Percentiles rank a stretch among this genome's conserved stretches.
Evolutionary conservation across 2,113 vertebrate species (phyloP).

Genomic region (Scalopus aquaticus): DNA sequence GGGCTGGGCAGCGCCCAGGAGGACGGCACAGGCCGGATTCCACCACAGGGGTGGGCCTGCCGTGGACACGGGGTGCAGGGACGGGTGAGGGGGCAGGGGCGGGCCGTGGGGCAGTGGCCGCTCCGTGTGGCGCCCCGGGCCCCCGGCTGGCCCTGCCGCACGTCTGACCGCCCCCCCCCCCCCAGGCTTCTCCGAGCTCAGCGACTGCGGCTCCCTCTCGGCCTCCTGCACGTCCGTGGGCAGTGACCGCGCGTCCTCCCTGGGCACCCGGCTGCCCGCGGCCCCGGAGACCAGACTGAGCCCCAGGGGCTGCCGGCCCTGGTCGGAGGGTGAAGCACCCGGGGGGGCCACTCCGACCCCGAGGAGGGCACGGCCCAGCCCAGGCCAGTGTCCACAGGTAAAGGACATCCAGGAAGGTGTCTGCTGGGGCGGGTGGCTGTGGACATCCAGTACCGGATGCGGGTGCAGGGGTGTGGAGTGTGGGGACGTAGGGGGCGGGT

Average conservation of each 20-base stretch:
- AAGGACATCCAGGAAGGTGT: neutral
- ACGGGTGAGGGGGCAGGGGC: too few relatives aligned
- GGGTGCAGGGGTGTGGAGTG: too few relatives aligned
- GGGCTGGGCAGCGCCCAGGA: too few relatives aligned
- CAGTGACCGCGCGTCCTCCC: slow-evolving; percentile 91
- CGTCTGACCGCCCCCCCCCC: accelerated
- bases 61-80: too few relatives aligned
- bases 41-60: too few relatives aligned
- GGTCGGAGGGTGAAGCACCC: slow-evolving; percentile 85
- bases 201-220: slow-evolving; percentile 93
- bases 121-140: too few relatives aligned
- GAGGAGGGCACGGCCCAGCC: slow-evolving; percentile 79
- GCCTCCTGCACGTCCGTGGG: slow-evolving; percentile 96
- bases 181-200: slow-evolving; percentile 96
- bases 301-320: slow-evolving; percentile 85
- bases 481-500: too few relatives aligned
- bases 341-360: slow-evolving; percentile 78
- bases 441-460: too few relatives aligned
- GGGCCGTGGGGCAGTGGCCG: too few relatives aligned
- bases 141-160: too few relatives aligned
- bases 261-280: slow-evolving; percentile 85
- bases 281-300: slow-evolving; percentile 64
- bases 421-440: too few relatives aligned
- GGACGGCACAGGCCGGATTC: too few relatives aligned
- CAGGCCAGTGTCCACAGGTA: slow-evolving; percentile 96